phyloP scores from a whole-genome alignment of 2,888 invertebrate species.

The Strigamia maritima region DNA sequence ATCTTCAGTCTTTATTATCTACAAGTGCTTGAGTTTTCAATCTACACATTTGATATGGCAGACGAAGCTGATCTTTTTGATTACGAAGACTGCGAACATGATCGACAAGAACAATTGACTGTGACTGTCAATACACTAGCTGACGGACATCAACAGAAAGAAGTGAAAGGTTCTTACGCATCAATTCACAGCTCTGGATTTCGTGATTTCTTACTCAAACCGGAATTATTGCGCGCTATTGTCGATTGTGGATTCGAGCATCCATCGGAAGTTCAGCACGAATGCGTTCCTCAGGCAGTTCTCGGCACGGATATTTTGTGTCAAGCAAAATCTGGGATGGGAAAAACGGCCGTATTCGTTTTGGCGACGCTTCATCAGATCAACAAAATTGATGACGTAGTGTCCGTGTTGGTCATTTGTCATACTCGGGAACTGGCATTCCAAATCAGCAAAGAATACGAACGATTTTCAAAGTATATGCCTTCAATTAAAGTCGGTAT shows the following conservation, averaged over 20 bases:
- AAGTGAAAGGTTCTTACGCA: too few species aligned
- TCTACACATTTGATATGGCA: too few species aligned
- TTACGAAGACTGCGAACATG: too few species aligned
- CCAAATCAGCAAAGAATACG: conserved; percentile 99
- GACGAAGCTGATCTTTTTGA: too few species aligned
- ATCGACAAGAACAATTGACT: too few species aligned
- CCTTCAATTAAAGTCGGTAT: conserved; percentile 89
- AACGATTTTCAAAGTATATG: conserved; percentile 99
- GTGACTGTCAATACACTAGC: too few species aligned
- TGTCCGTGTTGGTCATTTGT: conserved; percentile 95
- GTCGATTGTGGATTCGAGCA: conserved; percentile 99
- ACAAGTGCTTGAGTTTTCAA: too few species aligned
- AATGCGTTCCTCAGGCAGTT: conserved; percentile 99
- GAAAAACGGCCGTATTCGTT: conserved; percentile 99
- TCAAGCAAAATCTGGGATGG: conserved; percentile 99
- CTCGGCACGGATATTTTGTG: conserved; percentile 99
- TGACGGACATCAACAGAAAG: too few species aligned
- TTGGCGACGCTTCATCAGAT: conserved; percentile 96
- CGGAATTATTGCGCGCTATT: conserved; percentile 93
- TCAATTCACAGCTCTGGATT: too few species aligned
- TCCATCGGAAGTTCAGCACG: conserved; percentile 99
- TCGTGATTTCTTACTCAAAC: conserved; percentile 94
- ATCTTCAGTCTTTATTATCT: too few species aligned
- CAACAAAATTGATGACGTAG: conserved; percentile 89
- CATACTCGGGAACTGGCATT: conserved; percentile 98